phyloP scores from a whole-genome alignment of 2,113 vertebrate genomes.

The Sphaerodactylus townsendi region DNA sequence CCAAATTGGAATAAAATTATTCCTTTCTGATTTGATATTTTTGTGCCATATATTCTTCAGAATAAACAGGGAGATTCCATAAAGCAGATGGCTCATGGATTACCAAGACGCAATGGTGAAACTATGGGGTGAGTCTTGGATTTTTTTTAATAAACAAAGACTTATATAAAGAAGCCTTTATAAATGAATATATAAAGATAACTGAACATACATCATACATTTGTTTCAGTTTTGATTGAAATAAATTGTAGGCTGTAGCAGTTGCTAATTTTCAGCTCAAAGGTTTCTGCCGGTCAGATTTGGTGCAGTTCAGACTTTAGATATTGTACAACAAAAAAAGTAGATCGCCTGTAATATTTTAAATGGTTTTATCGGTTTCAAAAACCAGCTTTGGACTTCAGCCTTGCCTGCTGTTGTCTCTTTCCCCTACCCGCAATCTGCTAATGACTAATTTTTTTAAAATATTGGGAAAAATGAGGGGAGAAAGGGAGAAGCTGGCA shows the following conservation, averaged over 20 bases:
- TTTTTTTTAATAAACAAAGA: slow-evolving; percentile 1
- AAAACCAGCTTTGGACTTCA: too few species aligned
- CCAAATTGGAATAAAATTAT: slow-evolving; percentile 58
- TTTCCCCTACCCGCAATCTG: too few species aligned
- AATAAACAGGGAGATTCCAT: slow-evolving; percentile 57
- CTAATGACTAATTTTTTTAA: too few species aligned
- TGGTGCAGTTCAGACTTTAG: background rate
- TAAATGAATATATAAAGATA: background rate
- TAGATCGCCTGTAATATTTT: background rate
- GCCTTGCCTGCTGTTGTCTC: too few species aligned
- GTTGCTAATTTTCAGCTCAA: background rate
- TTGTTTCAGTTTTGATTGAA: background rate
- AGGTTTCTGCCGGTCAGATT: background rate
- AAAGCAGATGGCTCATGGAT: slow-evolving; percentile 60
- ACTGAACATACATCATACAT: background rate
- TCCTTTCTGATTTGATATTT: slow-evolving; percentile 36
- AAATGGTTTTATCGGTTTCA: background rate
- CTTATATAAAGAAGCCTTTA: too few species aligned
- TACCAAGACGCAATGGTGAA: slow-evolving; percentile 56
- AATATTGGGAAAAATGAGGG: too few species aligned
- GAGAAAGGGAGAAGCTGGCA: too few species aligned
- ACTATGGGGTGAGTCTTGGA: slow-evolving; percentile 66
- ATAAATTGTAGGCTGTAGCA: background rate
- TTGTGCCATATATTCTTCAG: slow-evolving; percentile 51
- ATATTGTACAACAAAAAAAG: background rate